These are phyloP conservation scores for Cataglyphis rosenhaueri DNA, from an alignment of 2,888 invertebrate genomes.

Conservation along the genomic window DNA sequence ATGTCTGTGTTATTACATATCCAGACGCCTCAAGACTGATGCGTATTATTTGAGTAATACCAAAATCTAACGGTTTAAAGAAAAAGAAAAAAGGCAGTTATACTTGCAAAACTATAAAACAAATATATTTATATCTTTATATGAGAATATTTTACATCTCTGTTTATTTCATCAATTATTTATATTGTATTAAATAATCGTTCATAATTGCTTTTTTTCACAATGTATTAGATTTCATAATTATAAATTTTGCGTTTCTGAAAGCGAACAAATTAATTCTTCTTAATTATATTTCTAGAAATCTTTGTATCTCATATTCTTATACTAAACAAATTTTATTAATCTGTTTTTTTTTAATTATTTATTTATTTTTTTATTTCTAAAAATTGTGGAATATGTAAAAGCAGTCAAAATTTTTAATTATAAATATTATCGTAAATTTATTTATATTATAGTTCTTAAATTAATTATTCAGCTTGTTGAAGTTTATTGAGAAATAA, in stretches of 20 bases:
- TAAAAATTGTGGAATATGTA: not conserved
- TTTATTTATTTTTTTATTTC: not conserved
- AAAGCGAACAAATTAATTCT: conserved; percentile 2
- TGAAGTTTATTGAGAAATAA: not conserved
- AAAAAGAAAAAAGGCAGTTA: not conserved
- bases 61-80: conserved; percentile 31
- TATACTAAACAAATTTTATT: not conserved
- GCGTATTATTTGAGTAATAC: conserved; percentile 64
- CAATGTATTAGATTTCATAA: not conserved
- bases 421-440: not conserved
- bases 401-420: not conserved
- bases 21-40: conserved; percentile 67
- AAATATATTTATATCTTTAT: not conserved
- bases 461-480: not conserved
- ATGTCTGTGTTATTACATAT: conserved; percentile 73
- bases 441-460: not conserved
- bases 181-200: not conserved
- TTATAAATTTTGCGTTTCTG: not conserved
- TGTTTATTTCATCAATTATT: conserved; percentile 5
- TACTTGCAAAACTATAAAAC: conserved; percentile 4
- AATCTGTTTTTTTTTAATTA: not conserved
- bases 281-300: not conserved
- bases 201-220: not conserved
- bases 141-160: not conserved
- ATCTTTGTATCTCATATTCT: not conserved